These are phyloP conservation scores for Pseudococcus longispinus DNA, from an alignment of 2,888 invertebrate genomes.

Conservation along the genomic window DNA sequence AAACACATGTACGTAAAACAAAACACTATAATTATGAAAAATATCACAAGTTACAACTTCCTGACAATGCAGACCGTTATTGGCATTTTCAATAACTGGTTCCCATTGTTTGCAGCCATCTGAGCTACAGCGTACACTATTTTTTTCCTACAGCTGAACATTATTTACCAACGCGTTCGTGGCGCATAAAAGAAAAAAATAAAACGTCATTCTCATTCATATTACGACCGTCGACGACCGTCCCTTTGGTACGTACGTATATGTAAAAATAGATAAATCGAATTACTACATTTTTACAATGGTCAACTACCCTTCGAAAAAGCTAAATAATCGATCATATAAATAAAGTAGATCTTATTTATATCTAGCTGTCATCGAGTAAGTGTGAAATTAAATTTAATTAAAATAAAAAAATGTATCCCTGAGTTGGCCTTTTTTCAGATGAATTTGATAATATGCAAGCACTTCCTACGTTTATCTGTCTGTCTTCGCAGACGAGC, in stretches of 20 bases:
- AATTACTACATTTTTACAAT: conserved; percentile 13
- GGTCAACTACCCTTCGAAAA: conserved; percentile 25
- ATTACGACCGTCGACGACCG: background rate
- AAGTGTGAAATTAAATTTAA: background rate
- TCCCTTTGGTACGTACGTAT: background rate
- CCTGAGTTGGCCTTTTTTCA: background rate
- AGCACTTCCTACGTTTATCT: background rate
- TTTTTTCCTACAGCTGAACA: conserved; percentile 37
- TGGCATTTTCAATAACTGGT: conserved; percentile 31
- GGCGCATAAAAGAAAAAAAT: conserved; percentile 27
- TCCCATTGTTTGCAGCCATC: conserved; percentile 32
- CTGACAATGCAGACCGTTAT: conserved; percentile 5
- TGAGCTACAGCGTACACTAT: conserved; percentile 9
- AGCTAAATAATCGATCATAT: conserved; percentile 2
- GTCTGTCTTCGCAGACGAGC: no score
- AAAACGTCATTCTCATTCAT: conserved; percentile 37
- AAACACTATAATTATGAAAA: conserved; percentile 1
- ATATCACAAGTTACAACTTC: background rate
- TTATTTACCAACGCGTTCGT: conserved; percentile 3
- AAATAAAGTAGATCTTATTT: background rate
- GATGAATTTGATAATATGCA: background rate
- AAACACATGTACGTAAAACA: background rate
- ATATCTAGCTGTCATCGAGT: background rate
- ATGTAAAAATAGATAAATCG: conserved; percentile 41
- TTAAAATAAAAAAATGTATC: background rate